These are phyloP conservation scores for Pristionchus maxplancki DNA, from an alignment of 2,888 invertebrate genomes.

Conservation along the genomic window DNA sequence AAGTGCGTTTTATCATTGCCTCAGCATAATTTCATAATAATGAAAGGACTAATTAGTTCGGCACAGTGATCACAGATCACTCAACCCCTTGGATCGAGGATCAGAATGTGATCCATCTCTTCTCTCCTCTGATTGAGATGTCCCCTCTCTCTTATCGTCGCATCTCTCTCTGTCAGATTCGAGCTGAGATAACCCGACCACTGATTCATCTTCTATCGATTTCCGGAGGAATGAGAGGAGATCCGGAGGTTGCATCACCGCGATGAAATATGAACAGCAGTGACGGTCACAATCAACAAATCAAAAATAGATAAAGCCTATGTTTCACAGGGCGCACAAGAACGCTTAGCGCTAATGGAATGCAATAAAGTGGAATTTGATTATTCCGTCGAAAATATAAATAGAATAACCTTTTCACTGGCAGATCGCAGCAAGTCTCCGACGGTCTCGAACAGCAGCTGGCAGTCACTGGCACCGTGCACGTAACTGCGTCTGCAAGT, in stretches of 20 bases:
- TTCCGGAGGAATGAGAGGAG: neutral
- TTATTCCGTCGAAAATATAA: too few relatives aligned
- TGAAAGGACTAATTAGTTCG: too few relatives aligned
- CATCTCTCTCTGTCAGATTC: slow-evolving; percentile 32
- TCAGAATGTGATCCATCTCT: neutral
- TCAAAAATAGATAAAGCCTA: neutral
- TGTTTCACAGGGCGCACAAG: too few relatives aligned
- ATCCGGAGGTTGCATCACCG: neutral
- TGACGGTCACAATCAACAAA: neutral
- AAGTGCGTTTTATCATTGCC: too few relatives aligned
- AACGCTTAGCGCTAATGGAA: too few relatives aligned
- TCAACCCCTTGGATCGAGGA: neutral
- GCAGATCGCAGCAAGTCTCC: slow-evolving; percentile 73
- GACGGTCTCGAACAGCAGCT: slow-evolving; percentile 74
- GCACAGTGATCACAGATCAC: slow-evolving; percentile 18
- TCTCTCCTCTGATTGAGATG: neutral
- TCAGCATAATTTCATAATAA: too few relatives aligned
- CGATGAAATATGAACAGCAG: neutral
- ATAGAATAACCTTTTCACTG: slow-evolving; percentile 67
- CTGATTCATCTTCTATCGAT: slow-evolving; percentile 21
- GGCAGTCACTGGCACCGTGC: slow-evolving; percentile 70
- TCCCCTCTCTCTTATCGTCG: neutral
- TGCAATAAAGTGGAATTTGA: too few relatives aligned
- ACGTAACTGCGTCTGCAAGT: slow-evolving; percentile 68
- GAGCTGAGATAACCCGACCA: neutral